Conservation (phyloP, 2,888 invertebrate genomes). For the Cinara cedri region DNA sequence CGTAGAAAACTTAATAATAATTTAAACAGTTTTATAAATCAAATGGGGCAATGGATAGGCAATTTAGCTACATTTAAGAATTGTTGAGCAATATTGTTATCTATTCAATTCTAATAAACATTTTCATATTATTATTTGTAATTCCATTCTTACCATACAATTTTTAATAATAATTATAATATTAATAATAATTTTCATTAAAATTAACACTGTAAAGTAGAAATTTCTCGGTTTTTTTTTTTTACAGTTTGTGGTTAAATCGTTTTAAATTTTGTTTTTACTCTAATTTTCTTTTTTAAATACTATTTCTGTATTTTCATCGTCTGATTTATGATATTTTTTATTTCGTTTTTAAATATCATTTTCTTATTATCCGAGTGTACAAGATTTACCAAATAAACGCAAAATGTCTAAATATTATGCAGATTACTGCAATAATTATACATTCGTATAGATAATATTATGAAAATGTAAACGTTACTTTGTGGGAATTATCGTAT, state of each 20-base stretch:
- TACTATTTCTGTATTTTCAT: neutral
- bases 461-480: slow-evolving; percentile 4
- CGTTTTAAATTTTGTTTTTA: neutral
- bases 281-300: neutral
- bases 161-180: no score
- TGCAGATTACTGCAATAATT: neutral
- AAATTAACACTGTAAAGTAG: no score
- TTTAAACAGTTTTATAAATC: neutral
- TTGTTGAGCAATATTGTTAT: neutral
- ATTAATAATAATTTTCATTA: no score
- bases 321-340: neutral
- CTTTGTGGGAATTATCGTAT: neutral
- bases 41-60: slow-evolving; percentile 24
- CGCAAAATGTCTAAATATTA: neutral
- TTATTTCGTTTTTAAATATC: neutral
- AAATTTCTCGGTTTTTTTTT: no score
- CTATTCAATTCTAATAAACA: no score
- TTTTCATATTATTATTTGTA: no score
- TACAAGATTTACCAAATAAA: neutral
- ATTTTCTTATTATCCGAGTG: neutral
- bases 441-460: neutral
- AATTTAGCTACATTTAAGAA: neutral
- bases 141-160: no score
- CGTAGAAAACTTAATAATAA: neutral
- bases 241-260: neutral